These are phyloP conservation scores for Verasper variegatus DNA, from an alignment of 2,113 vertebrate genomes.

Conservation along the genomic window DNA sequence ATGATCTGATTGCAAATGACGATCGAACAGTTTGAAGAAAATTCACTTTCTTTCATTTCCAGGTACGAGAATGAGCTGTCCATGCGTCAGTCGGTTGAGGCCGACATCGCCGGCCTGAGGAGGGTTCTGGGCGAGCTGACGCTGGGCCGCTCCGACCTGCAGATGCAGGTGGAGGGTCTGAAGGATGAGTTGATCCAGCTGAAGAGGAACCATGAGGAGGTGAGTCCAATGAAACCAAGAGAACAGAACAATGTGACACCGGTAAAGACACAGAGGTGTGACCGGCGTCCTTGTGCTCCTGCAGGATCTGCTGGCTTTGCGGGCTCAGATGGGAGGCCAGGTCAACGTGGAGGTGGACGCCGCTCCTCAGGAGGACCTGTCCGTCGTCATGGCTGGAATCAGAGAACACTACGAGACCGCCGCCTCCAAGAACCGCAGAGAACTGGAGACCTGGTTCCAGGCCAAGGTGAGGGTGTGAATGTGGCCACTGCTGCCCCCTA, in stretches of 20 bases:
- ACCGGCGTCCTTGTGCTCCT: not conserved
- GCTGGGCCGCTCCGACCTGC: constrained; percentile 75
- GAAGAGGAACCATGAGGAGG: constrained; percentile 87
- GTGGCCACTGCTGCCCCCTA: constrained; percentile 7
- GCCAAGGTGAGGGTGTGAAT: constrained; percentile 2
- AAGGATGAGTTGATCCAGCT: constrained; percentile 84
- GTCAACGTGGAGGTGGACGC: constrained; percentile 80
- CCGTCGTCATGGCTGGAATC: constrained; percentile 65
- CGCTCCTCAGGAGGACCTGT: constrained; percentile 71
- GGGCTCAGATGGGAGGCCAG: constrained; percentile 59
- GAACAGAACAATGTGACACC: not conserved
- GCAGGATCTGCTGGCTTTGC: constrained; percentile 58
- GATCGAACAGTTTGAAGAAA: not conserved
- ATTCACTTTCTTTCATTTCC: not conserved
- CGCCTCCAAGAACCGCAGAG: constrained; percentile 81
- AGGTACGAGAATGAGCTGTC: constrained; percentile 88
- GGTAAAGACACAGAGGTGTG: not conserved
- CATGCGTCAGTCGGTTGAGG: constrained; percentile 86
- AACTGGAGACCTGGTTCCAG: constrained; percentile 81
- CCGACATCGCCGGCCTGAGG: constrained; percentile 83
- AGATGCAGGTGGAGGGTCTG: constrained; percentile 81
- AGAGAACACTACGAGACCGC: constrained; percentile 85
- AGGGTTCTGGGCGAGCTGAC: constrained; percentile 81
- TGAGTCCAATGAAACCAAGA: constrained; percentile 25
- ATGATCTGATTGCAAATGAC: too few species aligned